Evolutionary conservation across 2,888 invertebrate species (phyloP).

Genomic region (Dynastes grantii): DNA sequence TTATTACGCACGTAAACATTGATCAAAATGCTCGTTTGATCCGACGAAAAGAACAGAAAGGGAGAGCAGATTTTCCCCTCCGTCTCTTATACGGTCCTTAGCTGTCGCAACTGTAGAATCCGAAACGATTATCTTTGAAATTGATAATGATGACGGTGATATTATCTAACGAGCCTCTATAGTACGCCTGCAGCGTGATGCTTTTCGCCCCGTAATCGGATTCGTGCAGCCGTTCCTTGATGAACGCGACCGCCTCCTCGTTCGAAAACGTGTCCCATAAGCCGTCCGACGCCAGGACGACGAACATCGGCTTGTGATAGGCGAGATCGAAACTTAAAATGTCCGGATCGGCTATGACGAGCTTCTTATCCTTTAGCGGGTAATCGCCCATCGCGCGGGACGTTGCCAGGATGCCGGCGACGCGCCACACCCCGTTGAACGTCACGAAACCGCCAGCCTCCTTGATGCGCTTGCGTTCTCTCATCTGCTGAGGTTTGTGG

Average conservation of each 20-base stretch:
- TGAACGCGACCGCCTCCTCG: slow-evolving; percentile 93
- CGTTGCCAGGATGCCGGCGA: slow-evolving; percentile 95
- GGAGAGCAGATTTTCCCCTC: too few species aligned
- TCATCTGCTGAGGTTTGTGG: slow-evolving; percentile 97
- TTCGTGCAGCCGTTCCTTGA: slow-evolving; percentile 89
- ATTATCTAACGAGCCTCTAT: slow-evolving; percentile 94
- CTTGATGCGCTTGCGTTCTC: slow-evolving; percentile 92
- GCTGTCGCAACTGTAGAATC: slow-evolving; percentile 33
- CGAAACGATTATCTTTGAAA: slow-evolving; percentile 75
- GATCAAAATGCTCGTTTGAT: too few species aligned
- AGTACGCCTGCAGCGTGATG: slow-evolving; percentile 91
- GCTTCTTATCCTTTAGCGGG: slow-evolving; percentile 93
- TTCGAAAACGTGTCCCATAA: slow-evolving; percentile 97
- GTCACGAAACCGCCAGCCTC: slow-evolving; percentile 96
- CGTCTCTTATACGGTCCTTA: not conserved
- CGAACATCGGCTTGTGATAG: slow-evolving; percentile 90
- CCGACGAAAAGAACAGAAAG: too few species aligned
- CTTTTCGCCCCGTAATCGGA: slow-evolving; percentile 93
- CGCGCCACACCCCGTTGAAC: slow-evolving; percentile 97
- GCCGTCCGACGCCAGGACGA: slow-evolving; percentile 95
- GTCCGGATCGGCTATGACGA: slow-evolving; percentile 96
- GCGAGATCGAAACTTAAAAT: slow-evolving; percentile 91
- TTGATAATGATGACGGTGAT: slow-evolving; percentile 94
- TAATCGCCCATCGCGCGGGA: slow-evolving; percentile 96
- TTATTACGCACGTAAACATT: too few species aligned